Percentiles rank a stretch among this genome's conserved stretches.
Conservation (phyloP, 2,888 invertebrate genomes). For the Brenthis ino region DNA sequence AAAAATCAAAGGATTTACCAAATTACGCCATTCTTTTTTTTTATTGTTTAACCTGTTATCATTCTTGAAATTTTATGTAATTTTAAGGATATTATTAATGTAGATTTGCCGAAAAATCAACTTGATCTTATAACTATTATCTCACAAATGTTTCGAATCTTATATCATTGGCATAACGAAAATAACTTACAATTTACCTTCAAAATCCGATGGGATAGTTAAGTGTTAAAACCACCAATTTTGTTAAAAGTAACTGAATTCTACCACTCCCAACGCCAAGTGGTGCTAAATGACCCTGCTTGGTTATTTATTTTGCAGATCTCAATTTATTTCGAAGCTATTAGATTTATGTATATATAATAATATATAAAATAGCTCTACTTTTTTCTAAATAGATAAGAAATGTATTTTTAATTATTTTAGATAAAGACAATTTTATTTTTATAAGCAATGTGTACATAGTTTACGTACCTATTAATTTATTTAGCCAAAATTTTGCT, state of each 20-base stretch:
- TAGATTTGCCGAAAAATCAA: conserved; percentile 13
- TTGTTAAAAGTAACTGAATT: conserved; percentile 38
- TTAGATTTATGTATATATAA: conserved; percentile 63
- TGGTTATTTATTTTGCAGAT: conserved; percentile 66
- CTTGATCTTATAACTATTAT: conserved; percentile 19
- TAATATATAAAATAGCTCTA: conserved; percentile 56
- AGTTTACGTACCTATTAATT: conserved; percentile 67
- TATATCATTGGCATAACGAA: background rate
- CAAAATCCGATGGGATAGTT: conserved; percentile 5
- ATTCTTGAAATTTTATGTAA: conserved; percentile 15
- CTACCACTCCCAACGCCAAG: conserved; percentile 29
- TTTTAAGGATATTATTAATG: conserved; percentile 13
- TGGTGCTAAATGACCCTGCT: conserved; percentile 39
- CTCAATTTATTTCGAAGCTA: conserved; percentile 81
- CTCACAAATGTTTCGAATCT: conserved; percentile 17
- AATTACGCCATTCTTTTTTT: conserved; percentile 17
- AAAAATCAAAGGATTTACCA: conserved; percentile 23
- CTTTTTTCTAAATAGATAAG: conserved; percentile 58
- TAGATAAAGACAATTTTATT: conserved; percentile 76
- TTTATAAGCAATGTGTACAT: conserved; percentile 66
- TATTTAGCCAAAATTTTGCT: conserved; percentile 81
- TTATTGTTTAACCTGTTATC: conserved; percentile 6
- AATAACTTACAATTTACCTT: background rate
- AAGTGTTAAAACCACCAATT: background rate
- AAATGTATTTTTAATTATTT: conserved; percentile 63